Evolutionary conservation across 2,888 invertebrate species (phyloP).

Genomic region (Venusia cambrica): DNA sequence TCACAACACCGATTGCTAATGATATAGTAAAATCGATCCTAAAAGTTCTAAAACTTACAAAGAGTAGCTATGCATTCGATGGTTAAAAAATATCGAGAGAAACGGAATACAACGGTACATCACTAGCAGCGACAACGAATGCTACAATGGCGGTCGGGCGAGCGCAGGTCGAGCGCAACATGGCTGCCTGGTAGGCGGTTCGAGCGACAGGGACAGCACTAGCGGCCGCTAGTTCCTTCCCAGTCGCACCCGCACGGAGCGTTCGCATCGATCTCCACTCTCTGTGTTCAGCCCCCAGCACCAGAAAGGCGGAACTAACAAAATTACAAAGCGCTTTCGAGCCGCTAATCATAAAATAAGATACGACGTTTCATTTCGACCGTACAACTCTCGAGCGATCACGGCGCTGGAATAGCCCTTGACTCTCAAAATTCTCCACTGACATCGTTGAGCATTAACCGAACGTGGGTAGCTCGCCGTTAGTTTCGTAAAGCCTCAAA

Average conservation of each 20-base stretch:
- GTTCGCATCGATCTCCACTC: constrained; percentile 80
- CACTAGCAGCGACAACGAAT: constrained; percentile 74
- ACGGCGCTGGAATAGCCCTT: constrained; percentile 78
- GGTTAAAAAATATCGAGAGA: constrained; percentile 57
- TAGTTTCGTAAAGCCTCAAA: constrained; percentile 59
- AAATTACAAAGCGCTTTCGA: constrained; percentile 82
- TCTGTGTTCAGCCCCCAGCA: constrained; percentile 77
- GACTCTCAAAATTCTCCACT: constrained; percentile 78
- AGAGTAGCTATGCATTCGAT: constrained; percentile 21
- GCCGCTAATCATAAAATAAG: constrained; percentile 82
- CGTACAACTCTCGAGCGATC: constrained; percentile 78
- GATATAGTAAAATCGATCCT: background rate
- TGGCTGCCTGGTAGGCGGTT: constrained; percentile 80
- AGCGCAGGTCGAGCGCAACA: constrained; percentile 81
- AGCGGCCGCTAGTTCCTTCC: constrained; percentile 53
- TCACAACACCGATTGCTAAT: background rate
- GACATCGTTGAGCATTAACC: constrained; percentile 70
- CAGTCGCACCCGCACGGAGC: constrained; percentile 69
- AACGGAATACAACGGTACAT: constrained; percentile 69
- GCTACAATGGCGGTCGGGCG: constrained; percentile 81
- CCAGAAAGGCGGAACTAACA: constrained; percentile 82
- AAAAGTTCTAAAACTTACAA: constrained; percentile 9
- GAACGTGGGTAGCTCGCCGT: constrained; percentile 52
- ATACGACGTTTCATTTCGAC: constrained; percentile 82
- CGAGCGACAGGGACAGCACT: constrained; percentile 66